Evolutionary conservation across 2,797 vertebrate species (phyloP).

Genomic region (Oryzias dopingdopingensis): DNA sequence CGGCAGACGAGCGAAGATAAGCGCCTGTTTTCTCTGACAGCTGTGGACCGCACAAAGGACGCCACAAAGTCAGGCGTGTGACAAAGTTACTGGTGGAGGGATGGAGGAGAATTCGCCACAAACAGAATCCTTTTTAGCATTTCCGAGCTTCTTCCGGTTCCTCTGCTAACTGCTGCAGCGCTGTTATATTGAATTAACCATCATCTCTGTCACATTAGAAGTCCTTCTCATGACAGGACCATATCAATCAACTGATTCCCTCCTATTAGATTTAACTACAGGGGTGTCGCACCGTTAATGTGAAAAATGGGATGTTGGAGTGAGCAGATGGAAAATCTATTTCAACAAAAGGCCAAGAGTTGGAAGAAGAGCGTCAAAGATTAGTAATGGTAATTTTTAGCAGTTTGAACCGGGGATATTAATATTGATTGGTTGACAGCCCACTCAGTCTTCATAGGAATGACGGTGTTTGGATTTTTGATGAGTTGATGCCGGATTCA

Average conservation of each 20-base stretch:
- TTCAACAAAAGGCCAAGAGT: slow-evolving; percentile 60
- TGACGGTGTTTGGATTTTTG: slow-evolving; percentile 16
- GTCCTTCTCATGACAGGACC: slow-evolving; percentile 50
- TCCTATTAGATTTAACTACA: slow-evolving; percentile 68
- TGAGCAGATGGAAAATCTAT: slow-evolving; percentile 58
- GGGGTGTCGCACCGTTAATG: slow-evolving; percentile 66
- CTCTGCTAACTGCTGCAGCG: slow-evolving; percentile 28
- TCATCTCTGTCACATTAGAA: slow-evolving; percentile 57
- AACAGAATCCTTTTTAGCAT: slow-evolving; percentile 24
- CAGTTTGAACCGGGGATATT: slow-evolving; percentile 49
- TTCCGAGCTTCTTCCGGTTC: slow-evolving; percentile 15
- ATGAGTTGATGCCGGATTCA: slow-evolving; percentile 4
- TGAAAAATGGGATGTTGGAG: slow-evolving; percentile 62
- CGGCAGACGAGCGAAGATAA: slow-evolving; percentile 66
- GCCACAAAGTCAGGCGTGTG: slow-evolving; percentile 65
- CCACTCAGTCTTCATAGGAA: slow-evolving; percentile 36
- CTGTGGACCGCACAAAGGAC: slow-evolving; percentile 53
- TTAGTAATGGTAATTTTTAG: slow-evolving; percentile 54
- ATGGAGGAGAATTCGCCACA: not conserved
- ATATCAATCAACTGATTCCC: slow-evolving; percentile 74
- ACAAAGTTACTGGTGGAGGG: slow-evolving; percentile 55
- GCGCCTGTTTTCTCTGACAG: slow-evolving; percentile 61
- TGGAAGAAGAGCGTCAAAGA: slow-evolving; percentile 48
- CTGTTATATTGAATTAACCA: slow-evolving; percentile 62
- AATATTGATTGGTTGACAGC: slow-evolving; percentile 50